These are phyloP conservation scores for Cotesia chilonis DNA, from an alignment of 1,140 invertebrate genomes.

Conservation along the genomic window DNA sequence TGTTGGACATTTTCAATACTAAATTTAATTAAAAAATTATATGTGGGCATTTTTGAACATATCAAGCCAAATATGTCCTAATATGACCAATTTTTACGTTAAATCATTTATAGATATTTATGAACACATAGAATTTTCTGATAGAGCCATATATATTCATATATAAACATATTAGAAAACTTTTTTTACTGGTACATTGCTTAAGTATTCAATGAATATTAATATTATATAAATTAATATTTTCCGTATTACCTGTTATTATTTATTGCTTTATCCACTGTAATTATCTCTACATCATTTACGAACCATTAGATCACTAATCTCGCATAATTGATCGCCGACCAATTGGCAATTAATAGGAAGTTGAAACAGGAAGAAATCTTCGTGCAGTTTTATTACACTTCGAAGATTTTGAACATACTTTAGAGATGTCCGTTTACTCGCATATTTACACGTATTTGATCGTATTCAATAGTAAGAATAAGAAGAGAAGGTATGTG, in stretches of 20 bases:
- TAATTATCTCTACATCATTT: constrained; percentile 2
- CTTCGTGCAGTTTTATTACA: not conserved
- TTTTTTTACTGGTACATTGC: too few relatives aligned
- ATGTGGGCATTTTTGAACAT: too few relatives aligned
- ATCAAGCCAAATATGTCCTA: too few relatives aligned
- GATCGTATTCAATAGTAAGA: too few relatives aligned
- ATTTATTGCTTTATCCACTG: not conserved
- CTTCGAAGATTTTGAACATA: not conserved
- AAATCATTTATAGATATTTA: too few relatives aligned
- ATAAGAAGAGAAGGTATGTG: not conserved
- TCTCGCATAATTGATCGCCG: constrained; percentile 21
- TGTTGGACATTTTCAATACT: too few relatives aligned
- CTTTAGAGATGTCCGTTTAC: not conserved
- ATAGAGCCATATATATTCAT: too few relatives aligned
- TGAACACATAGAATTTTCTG: too few relatives aligned
- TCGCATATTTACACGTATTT: too few relatives aligned
- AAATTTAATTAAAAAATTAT: too few relatives aligned
- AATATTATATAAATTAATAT: not conserved
- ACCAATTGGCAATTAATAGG: constrained; percentile 6
- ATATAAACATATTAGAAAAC: too few relatives aligned
- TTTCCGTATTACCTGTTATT: not conserved
- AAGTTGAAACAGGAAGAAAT: constrained; percentile 15
- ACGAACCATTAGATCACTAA: constrained; percentile 26
- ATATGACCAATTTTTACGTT: too few relatives aligned
- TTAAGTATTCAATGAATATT: not conserved